These are phyloP conservation scores for Elysia crispata DNA, from an alignment of 2,888 invertebrate genomes.

Conservation along the genomic window DNA sequence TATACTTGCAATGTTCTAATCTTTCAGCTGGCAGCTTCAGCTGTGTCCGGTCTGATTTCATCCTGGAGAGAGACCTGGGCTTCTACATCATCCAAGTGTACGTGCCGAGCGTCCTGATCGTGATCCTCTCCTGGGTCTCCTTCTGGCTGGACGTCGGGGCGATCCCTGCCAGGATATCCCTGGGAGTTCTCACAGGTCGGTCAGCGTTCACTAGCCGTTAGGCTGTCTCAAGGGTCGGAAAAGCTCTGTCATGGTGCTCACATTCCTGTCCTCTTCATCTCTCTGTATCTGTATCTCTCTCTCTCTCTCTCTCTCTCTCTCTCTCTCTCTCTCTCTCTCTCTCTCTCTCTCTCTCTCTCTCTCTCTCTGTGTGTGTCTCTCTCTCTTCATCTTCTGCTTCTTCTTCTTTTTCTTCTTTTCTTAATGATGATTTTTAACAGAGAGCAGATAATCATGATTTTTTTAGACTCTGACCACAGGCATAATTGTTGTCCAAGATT, in stretches of 20 bases:
- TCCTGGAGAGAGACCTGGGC: slow-evolving; percentile 89
- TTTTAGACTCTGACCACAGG: no score
- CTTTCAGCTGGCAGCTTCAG: slow-evolving; percentile 61
- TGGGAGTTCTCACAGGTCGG: slow-evolving; percentile 50
- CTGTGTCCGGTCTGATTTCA: slow-evolving; percentile 81
- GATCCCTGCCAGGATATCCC: slow-evolving; percentile 60
- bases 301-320: no score
- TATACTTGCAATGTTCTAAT: no score
- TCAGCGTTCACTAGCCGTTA: not conserved
- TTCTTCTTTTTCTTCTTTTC: no score
- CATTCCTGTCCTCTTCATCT: no score
- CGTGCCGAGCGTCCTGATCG: slow-evolving; percentile 79
- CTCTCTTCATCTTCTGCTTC: no score
- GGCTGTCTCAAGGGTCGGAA: no score
- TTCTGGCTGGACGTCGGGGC: slow-evolving; percentile 77
- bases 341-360: not conserved
- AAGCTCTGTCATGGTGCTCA: no score
- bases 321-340: slow-evolving; percentile 13
- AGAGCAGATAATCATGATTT: no score
- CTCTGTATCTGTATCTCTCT: no score
- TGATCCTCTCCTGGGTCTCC: slow-evolving; percentile 84
- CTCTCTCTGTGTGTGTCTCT: not conserved
- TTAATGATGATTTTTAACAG: no score
- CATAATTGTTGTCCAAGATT: no score
- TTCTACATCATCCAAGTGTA: slow-evolving; percentile 82